Evolutionary conservation across 2,797 vertebrate species (phyloP), one percentile per base, ranked within the genome.

Genomic region (Glyptemys insculpta): DNA sequence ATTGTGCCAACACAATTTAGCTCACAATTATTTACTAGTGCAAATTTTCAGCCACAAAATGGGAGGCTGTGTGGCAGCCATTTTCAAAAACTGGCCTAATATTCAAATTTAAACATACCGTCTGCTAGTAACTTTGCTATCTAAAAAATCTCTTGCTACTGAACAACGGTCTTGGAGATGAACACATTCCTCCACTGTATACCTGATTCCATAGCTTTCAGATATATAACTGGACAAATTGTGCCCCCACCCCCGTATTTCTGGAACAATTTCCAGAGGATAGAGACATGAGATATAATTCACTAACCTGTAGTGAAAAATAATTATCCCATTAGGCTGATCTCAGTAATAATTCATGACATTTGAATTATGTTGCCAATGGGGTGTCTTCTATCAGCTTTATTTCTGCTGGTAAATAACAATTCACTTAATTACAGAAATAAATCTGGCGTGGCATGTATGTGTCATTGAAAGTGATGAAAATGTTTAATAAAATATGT

Each of bases 401-500:
- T 95, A 47, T 95, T 87, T 96, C 95, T 94, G 56, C 93, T 96
- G 95, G 97, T 98, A 98, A 98, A 98, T 97, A 98, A 97, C 85
- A 78, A 93, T 83, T 92, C 81, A 80, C 91, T 97, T 98, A 98
- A 98, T 98, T 98, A 96, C 91, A 95, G 94, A 97, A 92, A 98
- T 97, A 98, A 98, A 98, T 98, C 97, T 96, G 95, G 12, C 86
- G 76, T 91, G 86, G 84, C 76, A 96, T 65, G 93, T 92, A 88
- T 68, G 92, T 79, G 49, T 59, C 16, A 79, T 31, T 95, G 89
- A 97, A 97, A 98, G 83, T 96, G 96, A 98, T 98, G 95, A 93
- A 97, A 98, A 98, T 72, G 91, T 96, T 97, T 97, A 98, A 97
- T 98, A 98, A 98, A 97, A 90, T 62, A 94, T 90, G 72, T 76